Percentiles rank a stretch among this genome's conserved stretches.
phyloP scores from a whole-genome alignment of 2,888 invertebrate genomes.

The Dolichomitus sp. region DNA sequence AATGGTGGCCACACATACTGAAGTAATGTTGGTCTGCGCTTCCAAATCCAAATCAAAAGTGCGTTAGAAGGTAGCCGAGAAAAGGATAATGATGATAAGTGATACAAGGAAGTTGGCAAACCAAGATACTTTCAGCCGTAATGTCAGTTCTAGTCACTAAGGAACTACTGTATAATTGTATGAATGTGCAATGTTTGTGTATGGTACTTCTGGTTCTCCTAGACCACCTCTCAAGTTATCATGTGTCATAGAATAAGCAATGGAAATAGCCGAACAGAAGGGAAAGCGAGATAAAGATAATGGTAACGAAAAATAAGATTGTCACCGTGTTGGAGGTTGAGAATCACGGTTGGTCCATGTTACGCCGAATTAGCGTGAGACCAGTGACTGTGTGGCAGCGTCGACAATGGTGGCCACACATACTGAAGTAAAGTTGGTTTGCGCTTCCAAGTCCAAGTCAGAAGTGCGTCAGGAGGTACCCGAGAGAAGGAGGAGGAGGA shows the following conservation, averaged over 20 bases:
- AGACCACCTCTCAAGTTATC: constrained; percentile 44
- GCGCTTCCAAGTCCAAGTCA: constrained; percentile 46
- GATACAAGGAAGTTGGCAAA: constrained; percentile 59
- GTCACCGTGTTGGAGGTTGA: constrained; percentile 44
- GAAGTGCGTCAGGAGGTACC: constrained; percentile 37
- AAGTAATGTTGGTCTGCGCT: neutral
- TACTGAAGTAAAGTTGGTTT: neutral
- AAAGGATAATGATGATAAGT: constrained; percentile 48
- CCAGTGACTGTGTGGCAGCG: constrained; percentile 28
- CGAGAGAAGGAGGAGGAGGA: constrained; percentile 48
- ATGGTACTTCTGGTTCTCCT: constrained; percentile 8
- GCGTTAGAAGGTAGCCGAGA: constrained; percentile 29
- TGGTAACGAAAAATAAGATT: neutral
- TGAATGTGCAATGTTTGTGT: neutral
- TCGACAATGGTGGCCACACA: constrained; percentile 9
- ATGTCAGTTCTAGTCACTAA: too few species aligned
- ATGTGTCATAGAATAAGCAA: constrained; percentile 61
- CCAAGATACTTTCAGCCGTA: constrained; percentile 65
- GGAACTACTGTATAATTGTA: too few species aligned
- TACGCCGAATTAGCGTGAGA: constrained; percentile 66
- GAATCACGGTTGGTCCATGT: constrained; percentile 44
- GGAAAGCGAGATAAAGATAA: constrained; percentile 60
- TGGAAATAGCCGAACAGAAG: constrained; percentile 63
- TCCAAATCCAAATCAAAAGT: constrained; percentile 48
- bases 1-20: neutral